These are phyloP conservation scores for Theocolax elegans DNA, from an alignment of 1,140 invertebrate species.

Conservation along the genomic window DNA sequence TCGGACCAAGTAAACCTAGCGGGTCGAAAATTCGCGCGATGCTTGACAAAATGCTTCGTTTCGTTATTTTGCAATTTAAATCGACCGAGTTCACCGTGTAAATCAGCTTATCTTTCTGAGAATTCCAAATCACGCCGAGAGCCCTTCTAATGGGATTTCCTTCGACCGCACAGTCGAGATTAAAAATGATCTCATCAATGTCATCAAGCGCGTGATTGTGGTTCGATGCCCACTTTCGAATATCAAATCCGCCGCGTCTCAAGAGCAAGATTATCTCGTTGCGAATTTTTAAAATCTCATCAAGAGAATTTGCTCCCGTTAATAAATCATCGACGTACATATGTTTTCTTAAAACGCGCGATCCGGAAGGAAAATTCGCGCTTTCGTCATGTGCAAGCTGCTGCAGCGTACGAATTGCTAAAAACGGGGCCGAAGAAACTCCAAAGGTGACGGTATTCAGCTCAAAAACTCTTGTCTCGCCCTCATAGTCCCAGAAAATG, in stretches of 20 bases:
- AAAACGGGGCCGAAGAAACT: background rate
- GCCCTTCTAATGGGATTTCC: slow-evolving; percentile 6
- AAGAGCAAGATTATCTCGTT: background rate
- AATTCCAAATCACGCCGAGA: slow-evolving; percentile 23
- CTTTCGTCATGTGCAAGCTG: slow-evolving; percentile 16
- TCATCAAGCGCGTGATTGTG: background rate
- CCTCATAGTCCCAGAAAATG: background rate
- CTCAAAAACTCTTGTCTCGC: background rate
- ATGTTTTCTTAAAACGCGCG: background rate
- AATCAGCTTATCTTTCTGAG: background rate
- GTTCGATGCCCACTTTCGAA: slow-evolving; percentile 23
- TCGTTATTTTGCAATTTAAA: background rate
- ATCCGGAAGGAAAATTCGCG: background rate
- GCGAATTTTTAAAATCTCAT: background rate
- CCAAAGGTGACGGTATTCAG: slow-evolving; percentile 22
- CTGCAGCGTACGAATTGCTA: slow-evolving; percentile 20
- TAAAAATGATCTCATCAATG: background rate
- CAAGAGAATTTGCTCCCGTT: background rate
- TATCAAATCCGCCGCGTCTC: background rate
- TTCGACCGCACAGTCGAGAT: background rate
- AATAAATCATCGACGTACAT: slow-evolving; percentile 31
- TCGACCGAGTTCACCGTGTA: background rate
- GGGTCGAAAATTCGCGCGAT: slow-evolving; percentile 35
- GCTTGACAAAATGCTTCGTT: slow-evolving; percentile 32
- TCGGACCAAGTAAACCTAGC: slow-evolving; percentile 22